A percentile compares a stretch with the other conserved stretches of the same genome.
These are phyloP conservation scores for Hylia prasina DNA, from an alignment of 2,113 vertebrate genomes.

Conservation along the genomic window DNA sequence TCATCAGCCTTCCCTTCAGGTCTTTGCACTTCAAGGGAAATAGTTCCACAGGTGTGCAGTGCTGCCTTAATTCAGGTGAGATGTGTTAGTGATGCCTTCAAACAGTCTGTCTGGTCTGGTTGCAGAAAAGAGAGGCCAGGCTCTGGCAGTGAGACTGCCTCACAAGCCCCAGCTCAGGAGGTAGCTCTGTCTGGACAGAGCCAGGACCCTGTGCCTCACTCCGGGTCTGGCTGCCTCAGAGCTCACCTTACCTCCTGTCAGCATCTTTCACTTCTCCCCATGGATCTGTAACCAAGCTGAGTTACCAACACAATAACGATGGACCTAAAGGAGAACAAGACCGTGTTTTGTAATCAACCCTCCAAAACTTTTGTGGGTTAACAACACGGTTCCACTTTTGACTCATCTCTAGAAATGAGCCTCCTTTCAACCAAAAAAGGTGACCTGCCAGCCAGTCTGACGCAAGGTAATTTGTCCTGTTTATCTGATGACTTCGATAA, in stretches of 20 bases:
- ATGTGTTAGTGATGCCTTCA: not conserved
- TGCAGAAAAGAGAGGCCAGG: not conserved
- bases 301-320: not conserved
- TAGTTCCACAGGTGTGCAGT: not conserved
- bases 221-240: not conserved
- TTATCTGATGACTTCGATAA: conserved; percentile 45
- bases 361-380: not conserved
- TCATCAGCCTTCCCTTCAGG: not conserved
- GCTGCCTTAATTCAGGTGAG: not conserved
- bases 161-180: not conserved
- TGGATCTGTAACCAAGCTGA: not conserved
- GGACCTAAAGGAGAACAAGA: not conserved
- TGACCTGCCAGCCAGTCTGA: conserved; percentile 44
- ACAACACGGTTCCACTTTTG: not conserved
- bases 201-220: not conserved
- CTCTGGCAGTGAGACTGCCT: not conserved
- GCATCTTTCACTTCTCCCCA: not conserved
- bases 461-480: conserved; percentile 39
- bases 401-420: conserved; percentile 41
- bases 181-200: not conserved
- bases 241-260: not conserved
- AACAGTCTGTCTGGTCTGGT: not conserved
- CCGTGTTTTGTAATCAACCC: not conserved
- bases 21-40: not conserved
- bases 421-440: conserved; percentile 19